Evolutionary conservation across 2,888 invertebrate genomes (phyloP).

Genomic region (Aromia moschata): DNA sequence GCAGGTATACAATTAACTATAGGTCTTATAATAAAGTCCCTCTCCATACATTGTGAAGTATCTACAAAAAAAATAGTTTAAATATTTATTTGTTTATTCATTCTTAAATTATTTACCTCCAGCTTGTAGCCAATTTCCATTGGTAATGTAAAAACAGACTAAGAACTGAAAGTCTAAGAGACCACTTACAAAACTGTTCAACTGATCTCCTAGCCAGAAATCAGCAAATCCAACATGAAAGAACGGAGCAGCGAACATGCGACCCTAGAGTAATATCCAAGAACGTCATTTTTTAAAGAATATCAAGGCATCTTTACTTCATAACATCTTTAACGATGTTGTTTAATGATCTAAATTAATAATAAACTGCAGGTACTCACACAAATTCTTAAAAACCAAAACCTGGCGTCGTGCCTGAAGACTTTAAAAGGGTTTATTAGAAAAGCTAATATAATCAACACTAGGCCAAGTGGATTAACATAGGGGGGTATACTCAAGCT

Average conservation of each 20-base stretch:
- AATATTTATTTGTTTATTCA: background rate
- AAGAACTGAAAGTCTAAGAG: constrained; percentile 83
- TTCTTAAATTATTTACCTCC: constrained; percentile 56
- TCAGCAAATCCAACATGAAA: constrained; percentile 84
- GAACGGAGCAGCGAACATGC: constrained; percentile 78
- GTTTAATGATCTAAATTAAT: too few relatives aligned
- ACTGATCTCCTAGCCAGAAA: constrained; percentile 87
- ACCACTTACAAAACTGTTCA: constrained; percentile 80
- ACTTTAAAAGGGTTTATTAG: constrained; percentile 81
- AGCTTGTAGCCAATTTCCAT: constrained; percentile 67
- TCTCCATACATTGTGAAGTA: constrained; percentile 64
- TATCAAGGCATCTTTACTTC: too few relatives aligned
- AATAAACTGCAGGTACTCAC: constrained; percentile 62
- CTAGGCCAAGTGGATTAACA: constrained; percentile 77
- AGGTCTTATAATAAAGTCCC: constrained; percentile 66
- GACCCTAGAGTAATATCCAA: constrained; percentile 57
- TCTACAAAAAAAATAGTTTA: constrained; percentile 54
- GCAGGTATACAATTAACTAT: constrained; percentile 83
- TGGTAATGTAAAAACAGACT: constrained; percentile 77
- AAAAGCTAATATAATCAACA: constrained; percentile 73
- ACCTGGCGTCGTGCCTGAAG: constrained; percentile 78
- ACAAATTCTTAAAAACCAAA: constrained; percentile 76
- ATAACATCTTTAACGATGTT: too few relatives aligned
- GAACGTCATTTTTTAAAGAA: too few relatives aligned
- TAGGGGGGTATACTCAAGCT: constrained; percentile 79